phyloP scores from a whole-genome alignment of 2,797 vertebrate genomes.

The Apodemus agrarius region DNA sequence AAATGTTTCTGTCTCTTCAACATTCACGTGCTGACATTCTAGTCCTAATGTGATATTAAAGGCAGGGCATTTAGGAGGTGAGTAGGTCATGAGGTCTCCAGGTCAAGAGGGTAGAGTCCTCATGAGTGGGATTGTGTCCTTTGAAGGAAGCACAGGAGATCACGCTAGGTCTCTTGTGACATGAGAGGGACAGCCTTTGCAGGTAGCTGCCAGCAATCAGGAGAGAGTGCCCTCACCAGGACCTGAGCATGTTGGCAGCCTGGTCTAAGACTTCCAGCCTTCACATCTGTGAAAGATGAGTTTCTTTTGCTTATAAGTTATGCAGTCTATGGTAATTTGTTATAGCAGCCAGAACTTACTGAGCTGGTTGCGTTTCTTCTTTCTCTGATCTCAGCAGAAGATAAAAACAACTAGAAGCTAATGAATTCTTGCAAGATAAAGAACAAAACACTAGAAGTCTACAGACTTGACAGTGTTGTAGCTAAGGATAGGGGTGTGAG shows the following conservation, averaged over 20 bases:
- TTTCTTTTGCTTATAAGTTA: background rate
- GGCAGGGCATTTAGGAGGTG: background rate
- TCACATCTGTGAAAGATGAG: background rate
- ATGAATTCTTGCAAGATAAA: slow-evolving; percentile 52
- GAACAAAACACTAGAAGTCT: background rate
- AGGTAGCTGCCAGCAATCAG: background rate
- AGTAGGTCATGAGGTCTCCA: background rate
- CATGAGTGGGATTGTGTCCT: background rate
- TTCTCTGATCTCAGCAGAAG: slow-evolving; percentile 18
- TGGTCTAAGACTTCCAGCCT: background rate
- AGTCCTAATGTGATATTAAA: background rate
- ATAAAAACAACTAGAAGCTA: background rate
- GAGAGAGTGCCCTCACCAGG: background rate
- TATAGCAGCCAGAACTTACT: background rate
- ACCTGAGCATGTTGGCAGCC: background rate
- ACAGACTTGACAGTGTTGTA: background rate
- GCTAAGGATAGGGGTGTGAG: background rate
- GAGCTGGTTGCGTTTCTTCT: background rate
- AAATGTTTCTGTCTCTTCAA: background rate
- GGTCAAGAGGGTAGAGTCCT: background rate
- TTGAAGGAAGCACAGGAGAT: background rate
- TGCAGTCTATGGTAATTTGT: background rate
- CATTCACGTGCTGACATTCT: background rate
- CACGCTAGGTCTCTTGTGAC: background rate
- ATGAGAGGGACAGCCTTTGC: background rate